These are phyloP conservation scores for Squalus acanthias DNA, from an alignment of 2,797 vertebrate species.

Conservation along the genomic window DNA sequence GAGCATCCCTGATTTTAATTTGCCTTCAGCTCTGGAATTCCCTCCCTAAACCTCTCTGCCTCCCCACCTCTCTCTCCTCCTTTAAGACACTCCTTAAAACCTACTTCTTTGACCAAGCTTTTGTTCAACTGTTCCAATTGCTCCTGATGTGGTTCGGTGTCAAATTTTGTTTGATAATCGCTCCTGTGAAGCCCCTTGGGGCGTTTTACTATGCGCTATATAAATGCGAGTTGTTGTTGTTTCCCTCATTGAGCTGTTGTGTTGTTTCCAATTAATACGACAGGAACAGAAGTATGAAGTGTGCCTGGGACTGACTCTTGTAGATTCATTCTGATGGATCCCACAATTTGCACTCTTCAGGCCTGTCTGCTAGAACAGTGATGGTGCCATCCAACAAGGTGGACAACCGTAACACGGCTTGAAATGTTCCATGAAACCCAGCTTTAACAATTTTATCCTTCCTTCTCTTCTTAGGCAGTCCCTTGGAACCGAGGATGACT, in stretches of 20 bases:
- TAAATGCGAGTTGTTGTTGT: background rate
- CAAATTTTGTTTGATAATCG: background rate
- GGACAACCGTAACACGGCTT: background rate
- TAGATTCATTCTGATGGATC: background rate
- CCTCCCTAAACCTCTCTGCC: too few relatives aligned
- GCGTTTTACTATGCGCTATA: background rate
- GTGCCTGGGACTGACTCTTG: background rate
- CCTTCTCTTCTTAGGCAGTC: too few relatives aligned
- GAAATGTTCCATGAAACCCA: background rate
- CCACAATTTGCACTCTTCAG: background rate
- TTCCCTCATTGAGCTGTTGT: background rate
- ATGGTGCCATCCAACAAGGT: background rate
- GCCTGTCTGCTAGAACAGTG: background rate
- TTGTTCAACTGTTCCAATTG: too few relatives aligned
- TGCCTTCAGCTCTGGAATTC: too few relatives aligned
- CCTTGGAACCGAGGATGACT: too few relatives aligned
- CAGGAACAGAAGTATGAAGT: background rate
- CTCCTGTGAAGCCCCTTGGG: background rate
- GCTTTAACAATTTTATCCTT: background rate
- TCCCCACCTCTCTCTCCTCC: too few relatives aligned
- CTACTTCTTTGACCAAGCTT: too few relatives aligned
- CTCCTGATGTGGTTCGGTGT: background rate
- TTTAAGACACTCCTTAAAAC: too few relatives aligned
- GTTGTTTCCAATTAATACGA: background rate
- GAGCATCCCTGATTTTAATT: too few relatives aligned